Conservation (phyloP, 2,888 invertebrate genomes). For the Pseudococcus viburni region DNA sequence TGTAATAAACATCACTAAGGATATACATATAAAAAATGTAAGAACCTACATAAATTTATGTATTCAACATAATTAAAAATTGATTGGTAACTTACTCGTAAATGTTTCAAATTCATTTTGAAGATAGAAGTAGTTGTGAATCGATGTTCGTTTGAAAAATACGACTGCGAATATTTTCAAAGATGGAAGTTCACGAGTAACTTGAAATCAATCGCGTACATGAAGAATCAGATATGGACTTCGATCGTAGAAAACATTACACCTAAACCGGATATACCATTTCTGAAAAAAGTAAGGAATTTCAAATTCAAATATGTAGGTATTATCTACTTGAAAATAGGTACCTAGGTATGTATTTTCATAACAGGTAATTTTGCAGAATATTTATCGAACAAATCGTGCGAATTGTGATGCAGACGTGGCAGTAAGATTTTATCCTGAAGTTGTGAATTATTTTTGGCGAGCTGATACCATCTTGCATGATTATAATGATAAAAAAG, state of each 20-base stretch:
- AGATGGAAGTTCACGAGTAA: neutral
- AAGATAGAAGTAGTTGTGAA: neutral
- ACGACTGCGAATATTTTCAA: conserved; percentile 30
- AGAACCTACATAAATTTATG: neutral
- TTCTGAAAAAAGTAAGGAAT: neutral
- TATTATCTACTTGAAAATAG: neutral
- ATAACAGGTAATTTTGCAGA: neutral
- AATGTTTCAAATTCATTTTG: neutral
- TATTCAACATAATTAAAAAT: neutral
- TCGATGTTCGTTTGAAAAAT: conserved; percentile 15
- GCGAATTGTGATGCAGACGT: neutral
- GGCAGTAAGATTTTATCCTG: neutral
- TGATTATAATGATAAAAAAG: neutral
- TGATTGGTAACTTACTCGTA: too few species aligned
- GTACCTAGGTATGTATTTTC: neutral
- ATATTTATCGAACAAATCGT: neutral
- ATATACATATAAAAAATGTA: neutral
- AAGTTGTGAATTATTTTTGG: neutral
- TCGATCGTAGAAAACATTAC: neutral
- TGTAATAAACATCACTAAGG: neutral
- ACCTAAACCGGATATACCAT: neutral
- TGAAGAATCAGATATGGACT: conserved; percentile 29
- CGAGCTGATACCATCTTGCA: neutral
- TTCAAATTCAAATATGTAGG: neutral
- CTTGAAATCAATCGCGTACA: neutral